These are phyloP conservation scores for Anoplophora glabripennis DNA, from an alignment of 1,140 invertebrate genomes.

Conservation along the genomic window DNA sequence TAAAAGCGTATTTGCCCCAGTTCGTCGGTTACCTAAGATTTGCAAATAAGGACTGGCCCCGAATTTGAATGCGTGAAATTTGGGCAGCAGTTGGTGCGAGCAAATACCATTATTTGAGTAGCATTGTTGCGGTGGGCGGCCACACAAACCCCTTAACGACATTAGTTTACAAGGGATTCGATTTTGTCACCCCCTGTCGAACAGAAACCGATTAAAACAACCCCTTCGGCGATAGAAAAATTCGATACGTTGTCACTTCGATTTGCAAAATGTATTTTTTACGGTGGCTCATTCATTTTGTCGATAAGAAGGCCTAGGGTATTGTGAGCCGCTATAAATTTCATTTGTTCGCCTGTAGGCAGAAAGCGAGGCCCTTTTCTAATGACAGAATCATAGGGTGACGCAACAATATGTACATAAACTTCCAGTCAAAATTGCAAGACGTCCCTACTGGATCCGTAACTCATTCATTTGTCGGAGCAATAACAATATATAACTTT, in stretches of 20 bases:
- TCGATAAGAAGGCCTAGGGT: conserved; percentile 5
- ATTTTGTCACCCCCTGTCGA: conserved; percentile 29
- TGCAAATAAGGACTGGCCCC: no score
- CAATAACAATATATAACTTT: conserved; percentile 4
- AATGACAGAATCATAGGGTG: conserved; percentile 39
- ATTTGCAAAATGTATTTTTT: conserved; percentile 38
- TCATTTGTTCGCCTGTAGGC: conserved; percentile 22
- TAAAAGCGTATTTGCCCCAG: no score
- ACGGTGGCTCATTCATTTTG: conserved; percentile 17
- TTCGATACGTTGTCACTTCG: conserved; percentile 38
- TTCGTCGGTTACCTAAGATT: no score
- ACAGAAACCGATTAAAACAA: conserved; percentile 41
- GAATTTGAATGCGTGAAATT: neutral
- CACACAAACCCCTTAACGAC: conserved; percentile 16
- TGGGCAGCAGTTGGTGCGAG: neutral
- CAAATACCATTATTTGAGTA: conserved; percentile 23
- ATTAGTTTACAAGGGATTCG: conserved; percentile 23
- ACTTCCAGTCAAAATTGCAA: conserved; percentile 20
- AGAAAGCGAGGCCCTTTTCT: conserved; percentile 29
- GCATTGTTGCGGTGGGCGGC: conserved; percentile 24
- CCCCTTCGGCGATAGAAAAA: conserved; percentile 35
- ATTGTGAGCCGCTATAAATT: conserved; percentile 4
- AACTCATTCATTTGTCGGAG: conserved; percentile 25
- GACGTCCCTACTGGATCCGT: conserved; percentile 22
- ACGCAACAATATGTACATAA: conserved; percentile 19